A percentile compares a stretch with the other conserved stretches of the same genome.
These are phyloP conservation scores for Platichthys flesus DNA, from an alignment of 2,113 vertebrate genomes.

Conservation along the genomic window DNA sequence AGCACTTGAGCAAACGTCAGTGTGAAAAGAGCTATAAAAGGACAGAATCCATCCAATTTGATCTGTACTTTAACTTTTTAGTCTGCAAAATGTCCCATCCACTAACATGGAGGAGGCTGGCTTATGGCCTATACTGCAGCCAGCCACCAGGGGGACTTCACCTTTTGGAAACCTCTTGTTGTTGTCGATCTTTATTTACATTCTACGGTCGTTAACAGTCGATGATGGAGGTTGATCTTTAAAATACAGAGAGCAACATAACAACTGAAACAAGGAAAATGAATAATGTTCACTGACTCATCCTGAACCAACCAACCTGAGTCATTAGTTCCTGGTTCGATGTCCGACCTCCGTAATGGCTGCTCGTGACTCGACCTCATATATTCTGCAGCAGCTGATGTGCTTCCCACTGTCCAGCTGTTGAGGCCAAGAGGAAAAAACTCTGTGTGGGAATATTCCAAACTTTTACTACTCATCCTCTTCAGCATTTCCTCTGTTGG, in stretches of 20 bases:
- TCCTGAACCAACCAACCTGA: neutral
- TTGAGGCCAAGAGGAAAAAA: constrained; percentile 18
- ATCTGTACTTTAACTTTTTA: too few species aligned
- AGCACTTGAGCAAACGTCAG: too few species aligned
- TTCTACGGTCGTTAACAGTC: too few species aligned
- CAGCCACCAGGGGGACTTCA: neutral
- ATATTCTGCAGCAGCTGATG: constrained; percentile 4
- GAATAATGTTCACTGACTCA: neutral
- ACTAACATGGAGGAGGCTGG: neutral
- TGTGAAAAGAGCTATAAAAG: too few species aligned
- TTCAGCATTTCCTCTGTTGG: constrained; percentile 20
- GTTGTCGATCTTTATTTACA: too few species aligned
- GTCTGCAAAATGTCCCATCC: neutral
- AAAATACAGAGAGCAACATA: neutral
- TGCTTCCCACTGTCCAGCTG: constrained; percentile 9
- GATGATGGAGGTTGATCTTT: neutral
- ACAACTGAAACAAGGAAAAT: too few species aligned
- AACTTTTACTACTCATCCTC: constrained; percentile 34
- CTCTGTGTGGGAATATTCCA: constrained; percentile 28
- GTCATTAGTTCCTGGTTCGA: neutral
- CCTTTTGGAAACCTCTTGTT: too few species aligned
- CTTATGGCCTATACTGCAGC: neutral
- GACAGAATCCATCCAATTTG: too few species aligned
- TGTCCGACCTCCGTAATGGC: neutral
- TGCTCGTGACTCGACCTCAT: neutral